phyloP scores from a whole-genome alignment of 2,888 invertebrate species.

The Drosophila suboccidentalis region DNA sequence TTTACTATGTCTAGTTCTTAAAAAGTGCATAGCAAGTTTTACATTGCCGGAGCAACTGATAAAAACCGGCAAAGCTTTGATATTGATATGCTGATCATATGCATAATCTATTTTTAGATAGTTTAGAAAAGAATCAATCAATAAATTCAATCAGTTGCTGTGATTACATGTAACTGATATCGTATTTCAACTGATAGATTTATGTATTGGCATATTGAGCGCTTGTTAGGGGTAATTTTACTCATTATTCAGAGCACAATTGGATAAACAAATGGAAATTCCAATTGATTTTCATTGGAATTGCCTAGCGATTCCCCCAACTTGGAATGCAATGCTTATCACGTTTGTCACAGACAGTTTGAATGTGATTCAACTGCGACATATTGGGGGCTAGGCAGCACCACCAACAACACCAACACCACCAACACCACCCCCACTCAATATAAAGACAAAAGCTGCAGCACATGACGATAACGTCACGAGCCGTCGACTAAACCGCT shows the following conservation, averaged over 20 bases:
- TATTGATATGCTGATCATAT: conserved; percentile 7
- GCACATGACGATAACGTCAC: conserved; percentile 41
- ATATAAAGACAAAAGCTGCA: neutral
- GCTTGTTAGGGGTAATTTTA: neutral
- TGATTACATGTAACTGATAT: neutral
- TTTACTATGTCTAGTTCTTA: too few species aligned
- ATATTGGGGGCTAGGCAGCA: conserved; percentile 34
- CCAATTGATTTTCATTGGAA: conserved; percentile 32
- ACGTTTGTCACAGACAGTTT: conserved; percentile 27
- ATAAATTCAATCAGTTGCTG: neutral
- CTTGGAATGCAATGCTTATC: conserved; percentile 41
- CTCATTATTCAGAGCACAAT: conserved; percentile 43
- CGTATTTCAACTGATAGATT: neutral
- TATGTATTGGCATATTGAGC: conserved; percentile 4
- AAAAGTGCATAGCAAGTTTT: neutral
- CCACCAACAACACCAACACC: neutral
- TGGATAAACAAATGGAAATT: conserved; percentile 23
- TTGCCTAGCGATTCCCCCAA: conserved; percentile 12
- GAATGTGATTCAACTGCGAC: conserved; percentile 29
- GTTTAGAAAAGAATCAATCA: neutral
- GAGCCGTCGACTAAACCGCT: conserved; percentile 68
- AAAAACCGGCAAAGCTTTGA: neutral
- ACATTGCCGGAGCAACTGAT: conserved; percentile 3
- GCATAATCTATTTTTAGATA: neutral
- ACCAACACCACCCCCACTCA: conserved; percentile 8